These are phyloP conservation scores for Dione juno DNA, from an alignment of 2,888 invertebrate species.

Conservation along the genomic window DNA sequence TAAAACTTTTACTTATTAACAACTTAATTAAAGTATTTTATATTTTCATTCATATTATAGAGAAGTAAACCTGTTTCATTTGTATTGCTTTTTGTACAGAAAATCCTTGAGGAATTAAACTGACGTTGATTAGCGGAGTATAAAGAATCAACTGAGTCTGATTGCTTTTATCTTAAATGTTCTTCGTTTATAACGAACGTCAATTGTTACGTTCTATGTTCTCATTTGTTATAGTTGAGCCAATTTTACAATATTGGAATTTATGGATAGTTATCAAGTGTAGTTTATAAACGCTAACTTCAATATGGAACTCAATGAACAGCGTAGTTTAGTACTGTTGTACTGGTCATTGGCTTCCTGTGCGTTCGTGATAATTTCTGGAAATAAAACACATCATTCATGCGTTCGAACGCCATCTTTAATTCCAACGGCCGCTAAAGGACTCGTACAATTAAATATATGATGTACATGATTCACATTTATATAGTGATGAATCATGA, in stretches of 20 bases:
- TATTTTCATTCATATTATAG: constrained; percentile 14
- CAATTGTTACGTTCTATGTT: constrained; percentile 25
- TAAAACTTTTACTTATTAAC: constrained; percentile 9
- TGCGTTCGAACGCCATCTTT: constrained; percentile 52
- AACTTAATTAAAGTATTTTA: constrained; percentile 13
- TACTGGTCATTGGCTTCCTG: constrained; percentile 61
- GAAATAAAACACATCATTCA: constrained; percentile 64
- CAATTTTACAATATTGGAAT: constrained; percentile 30
- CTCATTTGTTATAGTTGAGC: constrained; percentile 29
- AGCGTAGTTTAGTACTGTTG: constrained; percentile 45
- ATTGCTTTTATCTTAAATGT: constrained; percentile 24
- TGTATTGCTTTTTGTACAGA: constrained; percentile 23
- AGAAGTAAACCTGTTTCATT: constrained; percentile 15
- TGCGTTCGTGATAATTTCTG: constrained; percentile 54
- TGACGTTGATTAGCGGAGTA: constrained; percentile 22
- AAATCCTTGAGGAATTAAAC: constrained; percentile 17
- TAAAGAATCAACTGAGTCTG: constrained; percentile 14
- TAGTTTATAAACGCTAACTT: constrained; percentile 29
- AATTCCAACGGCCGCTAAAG: constrained; percentile 48
- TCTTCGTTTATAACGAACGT: constrained; percentile 27
- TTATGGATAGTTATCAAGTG: constrained; percentile 29
- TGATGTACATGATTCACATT: constrained; percentile 72
- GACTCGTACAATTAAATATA: constrained; percentile 58
- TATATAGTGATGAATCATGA: constrained; percentile 76
- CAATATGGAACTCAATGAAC: constrained; percentile 31